Percentiles rank a stretch among this genome's conserved stretches.
phyloP scores from a whole-genome alignment of 2,797 vertebrate species.

The Anisognathus igniventris region DNA sequence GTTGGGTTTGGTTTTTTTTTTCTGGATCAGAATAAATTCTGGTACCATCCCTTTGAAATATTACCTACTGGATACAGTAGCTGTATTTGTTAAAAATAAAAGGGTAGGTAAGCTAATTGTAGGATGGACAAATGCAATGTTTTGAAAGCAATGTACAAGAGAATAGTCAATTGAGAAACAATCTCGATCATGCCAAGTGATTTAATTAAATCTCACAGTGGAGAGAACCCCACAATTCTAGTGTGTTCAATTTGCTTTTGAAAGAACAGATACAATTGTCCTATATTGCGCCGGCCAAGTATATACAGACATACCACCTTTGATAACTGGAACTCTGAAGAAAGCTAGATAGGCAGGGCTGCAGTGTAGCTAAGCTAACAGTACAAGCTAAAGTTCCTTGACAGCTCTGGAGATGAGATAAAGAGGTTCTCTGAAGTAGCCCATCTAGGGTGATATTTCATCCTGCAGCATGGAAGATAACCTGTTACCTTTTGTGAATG shows the following conservation, averaged over 20 bases:
- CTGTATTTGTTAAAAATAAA: neutral
- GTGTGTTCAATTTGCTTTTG: neutral
- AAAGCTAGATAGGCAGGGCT: neutral
- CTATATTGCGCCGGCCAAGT: no score
- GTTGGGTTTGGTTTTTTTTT: neutral
- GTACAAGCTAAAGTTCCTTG: neutral
- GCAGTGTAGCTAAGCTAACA: neutral
- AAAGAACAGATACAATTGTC: neutral
- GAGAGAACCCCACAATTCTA: neutral
- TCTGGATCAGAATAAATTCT: neutral
- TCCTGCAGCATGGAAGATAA: conserved; percentile 34
- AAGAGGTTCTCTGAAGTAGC: neutral
- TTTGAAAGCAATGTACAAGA: neutral
- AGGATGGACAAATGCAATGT: neutral
- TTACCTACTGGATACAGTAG: neutral
- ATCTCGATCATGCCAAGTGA: neutral
- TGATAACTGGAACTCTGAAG: neutral
- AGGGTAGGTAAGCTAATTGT: neutral
- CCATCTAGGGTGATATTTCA: conserved; percentile 51
- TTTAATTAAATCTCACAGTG: neutral
- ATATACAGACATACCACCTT: no score
- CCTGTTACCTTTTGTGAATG: conserved; percentile 11
- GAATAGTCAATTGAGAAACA: neutral
- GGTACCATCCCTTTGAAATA: neutral
- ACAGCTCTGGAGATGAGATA: neutral